Conservation (phyloP, 92 coral and sea anemone genomes). For the Isaurus tuberculatus region DNA sequence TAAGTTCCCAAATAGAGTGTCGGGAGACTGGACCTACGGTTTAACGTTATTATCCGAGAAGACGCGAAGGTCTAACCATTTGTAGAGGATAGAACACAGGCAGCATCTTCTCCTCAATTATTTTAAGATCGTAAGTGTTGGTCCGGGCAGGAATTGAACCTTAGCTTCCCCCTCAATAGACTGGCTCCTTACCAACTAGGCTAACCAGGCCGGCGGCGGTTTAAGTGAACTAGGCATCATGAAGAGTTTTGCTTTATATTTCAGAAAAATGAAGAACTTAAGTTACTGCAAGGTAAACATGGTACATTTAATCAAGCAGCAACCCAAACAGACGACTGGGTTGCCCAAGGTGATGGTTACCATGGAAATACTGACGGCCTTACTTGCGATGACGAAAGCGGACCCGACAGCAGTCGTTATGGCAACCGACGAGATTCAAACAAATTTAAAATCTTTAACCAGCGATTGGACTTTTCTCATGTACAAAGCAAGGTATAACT, state of each 20-base stretch:
- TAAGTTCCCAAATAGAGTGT: too few relatives aligned
- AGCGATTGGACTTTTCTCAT: constrained; percentile 82
- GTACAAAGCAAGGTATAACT: constrained; percentile 64
- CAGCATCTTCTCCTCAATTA: too few relatives aligned
- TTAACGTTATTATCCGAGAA: too few relatives aligned
- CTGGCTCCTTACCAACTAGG: too few relatives aligned
- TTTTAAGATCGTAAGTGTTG: too few relatives aligned
- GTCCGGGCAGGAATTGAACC: too few relatives aligned
- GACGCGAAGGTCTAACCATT: too few relatives aligned
- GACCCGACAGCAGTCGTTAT: constrained; percentile 41
- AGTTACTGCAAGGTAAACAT: constrained; percentile 36
- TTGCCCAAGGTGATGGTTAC: neutral
- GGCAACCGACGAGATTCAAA: constrained; percentile 57
- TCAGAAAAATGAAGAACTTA: constrained; percentile 54
- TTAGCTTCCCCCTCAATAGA: too few relatives aligned
- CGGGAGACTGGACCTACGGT: too few relatives aligned
- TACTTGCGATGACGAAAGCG: constrained; percentile 31
- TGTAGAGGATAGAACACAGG: too few relatives aligned
- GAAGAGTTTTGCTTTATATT: neutral
- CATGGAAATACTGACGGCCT: constrained; percentile 8
- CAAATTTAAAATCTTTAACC: constrained; percentile 73
- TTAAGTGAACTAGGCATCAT: too few relatives aligned
- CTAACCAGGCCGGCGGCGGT: too few relatives aligned
- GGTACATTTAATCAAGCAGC: constrained; percentile 39
- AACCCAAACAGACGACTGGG: constrained; percentile 33